phyloP scores from a whole-genome alignment of 2,888 invertebrate species.

The Pecten maximus region DNA sequence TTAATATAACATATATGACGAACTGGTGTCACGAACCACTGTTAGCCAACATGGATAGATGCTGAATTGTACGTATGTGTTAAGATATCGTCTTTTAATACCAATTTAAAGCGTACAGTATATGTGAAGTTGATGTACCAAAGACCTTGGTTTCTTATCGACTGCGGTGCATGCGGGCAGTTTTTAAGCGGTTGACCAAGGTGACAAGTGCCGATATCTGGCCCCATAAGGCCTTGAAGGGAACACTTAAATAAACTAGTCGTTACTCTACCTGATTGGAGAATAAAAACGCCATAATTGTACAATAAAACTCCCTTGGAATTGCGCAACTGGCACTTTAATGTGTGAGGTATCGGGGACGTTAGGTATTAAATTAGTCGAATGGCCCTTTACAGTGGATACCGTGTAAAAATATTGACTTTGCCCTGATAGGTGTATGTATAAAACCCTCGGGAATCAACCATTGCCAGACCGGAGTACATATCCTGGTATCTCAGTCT shows the following conservation, averaged over 20 bases:
- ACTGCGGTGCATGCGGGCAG: conserved; percentile 17
- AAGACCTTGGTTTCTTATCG: conserved; percentile 16
- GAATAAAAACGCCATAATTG: conserved; percentile 16
- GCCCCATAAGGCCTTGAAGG: conserved; percentile 29
- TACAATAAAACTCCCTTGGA: conserved; percentile 2
- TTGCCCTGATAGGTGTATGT: conserved; percentile 23
- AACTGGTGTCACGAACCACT: not conserved
- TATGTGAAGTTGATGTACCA: not conserved
- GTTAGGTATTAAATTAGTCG: conserved; percentile 17
- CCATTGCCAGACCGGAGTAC: not conserved
- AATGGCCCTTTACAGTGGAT: conserved; percentile 11
- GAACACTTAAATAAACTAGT: conserved; percentile 28
- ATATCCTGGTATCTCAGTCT: not conserved
- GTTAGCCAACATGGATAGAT: not conserved
- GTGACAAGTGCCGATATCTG: conserved; percentile 26
- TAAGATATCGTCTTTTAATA: not conserved
- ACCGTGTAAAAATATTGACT: conserved; percentile 30
- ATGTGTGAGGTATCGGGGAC: conserved; percentile 22
- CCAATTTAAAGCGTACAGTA: not conserved
- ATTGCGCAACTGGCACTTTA: conserved; percentile 35
- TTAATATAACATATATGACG: not conserved
- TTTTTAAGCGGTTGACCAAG: conserved; percentile 33
- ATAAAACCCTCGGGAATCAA: not conserved
- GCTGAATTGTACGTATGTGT: not conserved
- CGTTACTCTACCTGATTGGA: conserved; percentile 25